Conservation (phyloP, 2,888 invertebrate genomes). For the Ophioninae sp. region DNA sequence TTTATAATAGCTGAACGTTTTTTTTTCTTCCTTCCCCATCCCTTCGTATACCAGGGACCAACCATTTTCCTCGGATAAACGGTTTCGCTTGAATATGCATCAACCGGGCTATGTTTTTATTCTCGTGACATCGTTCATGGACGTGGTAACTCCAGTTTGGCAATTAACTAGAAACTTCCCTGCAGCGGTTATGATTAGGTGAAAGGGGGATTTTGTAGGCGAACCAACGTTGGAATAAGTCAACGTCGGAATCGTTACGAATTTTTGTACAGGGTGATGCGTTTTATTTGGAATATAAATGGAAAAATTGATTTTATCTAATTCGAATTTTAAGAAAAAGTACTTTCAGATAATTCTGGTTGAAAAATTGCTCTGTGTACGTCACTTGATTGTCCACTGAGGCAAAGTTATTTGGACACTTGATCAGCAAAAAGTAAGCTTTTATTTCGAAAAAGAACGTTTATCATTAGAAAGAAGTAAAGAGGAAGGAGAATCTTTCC, state of each 20-base stretch:
- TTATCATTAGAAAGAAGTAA: no score
- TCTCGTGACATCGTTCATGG: neutral
- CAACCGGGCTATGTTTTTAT: slow-evolving; percentile 13
- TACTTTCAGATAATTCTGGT: no score
- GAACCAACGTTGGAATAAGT: neutral
- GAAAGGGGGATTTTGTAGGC: neutral
- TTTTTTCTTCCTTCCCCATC: neutral
- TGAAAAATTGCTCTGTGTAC: no score
- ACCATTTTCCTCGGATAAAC: slow-evolving; percentile 54
- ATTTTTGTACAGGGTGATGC: neutral
- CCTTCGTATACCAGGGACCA: slow-evolving; percentile 1
- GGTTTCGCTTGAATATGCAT: slow-evolving; percentile 43
- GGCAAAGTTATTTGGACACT: no score
- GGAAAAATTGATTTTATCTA: no score
- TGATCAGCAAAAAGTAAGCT: no score
- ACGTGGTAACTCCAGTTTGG: neutral
- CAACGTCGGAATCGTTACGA: neutral
- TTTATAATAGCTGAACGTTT: neutral
- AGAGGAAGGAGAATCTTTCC: no score
- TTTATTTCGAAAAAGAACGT: no score
- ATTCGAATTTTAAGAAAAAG: no score
- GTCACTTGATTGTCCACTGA: no score
- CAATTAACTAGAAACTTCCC: slow-evolving; percentile 13
- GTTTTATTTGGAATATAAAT: no score
- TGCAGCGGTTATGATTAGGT: neutral